These are phyloP conservation scores for Podarcis muralis DNA, from an alignment of 2,113 vertebrate genomes.

Conservation along the genomic window DNA sequence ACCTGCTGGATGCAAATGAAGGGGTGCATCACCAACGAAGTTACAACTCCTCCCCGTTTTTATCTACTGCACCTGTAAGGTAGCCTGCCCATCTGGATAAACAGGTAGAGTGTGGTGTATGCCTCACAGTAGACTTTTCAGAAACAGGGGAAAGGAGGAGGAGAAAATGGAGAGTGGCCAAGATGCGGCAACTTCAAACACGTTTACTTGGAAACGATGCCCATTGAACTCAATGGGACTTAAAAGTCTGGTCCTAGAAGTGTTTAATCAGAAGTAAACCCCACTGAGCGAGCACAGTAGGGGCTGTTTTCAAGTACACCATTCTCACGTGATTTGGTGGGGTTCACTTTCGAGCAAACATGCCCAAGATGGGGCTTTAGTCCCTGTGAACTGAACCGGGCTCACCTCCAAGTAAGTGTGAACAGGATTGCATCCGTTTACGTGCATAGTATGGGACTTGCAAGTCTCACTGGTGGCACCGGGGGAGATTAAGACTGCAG, in stretches of 20 bases:
- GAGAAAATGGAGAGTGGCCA: not conserved
- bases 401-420: too few relatives aligned
- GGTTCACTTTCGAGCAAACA: not conserved
- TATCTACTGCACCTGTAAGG: not conserved
- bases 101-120: not conserved
- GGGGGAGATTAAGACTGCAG: not conserved
- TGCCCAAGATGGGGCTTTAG: not conserved
- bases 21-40: not conserved
- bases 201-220: not conserved
- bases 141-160: not conserved
- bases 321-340: too few relatives aligned
- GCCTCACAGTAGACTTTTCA: not conserved
- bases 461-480: not conserved
- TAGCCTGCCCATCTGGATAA: not conserved
- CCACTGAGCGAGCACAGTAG: not conserved
- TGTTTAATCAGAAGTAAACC: not conserved
- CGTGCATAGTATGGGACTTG: not conserved
- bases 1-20: not conserved
- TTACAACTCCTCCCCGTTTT: not conserved
- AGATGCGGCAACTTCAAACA: not conserved
- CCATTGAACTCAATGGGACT: not conserved
- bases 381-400: too few relatives aligned
- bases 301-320: not conserved
- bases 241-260: not conserved
- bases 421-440: not conserved